These are phyloP conservation scores for Liparis tanakae DNA, from an alignment of 2,797 vertebrate genomes.

Conservation along the genomic window DNA sequence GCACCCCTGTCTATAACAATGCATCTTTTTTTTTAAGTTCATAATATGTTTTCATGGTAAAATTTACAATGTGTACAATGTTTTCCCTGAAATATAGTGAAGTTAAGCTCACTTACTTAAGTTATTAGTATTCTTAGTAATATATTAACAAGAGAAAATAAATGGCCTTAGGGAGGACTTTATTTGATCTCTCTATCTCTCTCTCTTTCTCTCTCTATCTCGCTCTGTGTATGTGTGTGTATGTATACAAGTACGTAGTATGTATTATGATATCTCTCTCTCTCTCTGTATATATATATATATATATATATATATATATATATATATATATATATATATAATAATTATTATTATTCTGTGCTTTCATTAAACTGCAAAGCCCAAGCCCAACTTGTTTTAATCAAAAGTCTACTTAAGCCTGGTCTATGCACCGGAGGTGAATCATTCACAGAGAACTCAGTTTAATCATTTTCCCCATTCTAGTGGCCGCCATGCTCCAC, in stretches of 20 bases:
- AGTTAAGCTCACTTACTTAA: too few relatives aligned
- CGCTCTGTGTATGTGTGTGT: too few relatives aligned
- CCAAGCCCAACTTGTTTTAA: neutral
- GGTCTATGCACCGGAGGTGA: neutral
- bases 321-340: too few relatives aligned
- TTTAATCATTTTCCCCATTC: neutral
- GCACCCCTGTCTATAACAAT: too few relatives aligned
- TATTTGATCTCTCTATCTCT: too few relatives aligned
- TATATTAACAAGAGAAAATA: neutral
- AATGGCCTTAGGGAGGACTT: too few relatives aligned
- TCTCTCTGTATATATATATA: too few relatives aligned
- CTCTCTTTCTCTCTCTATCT: too few relatives aligned
- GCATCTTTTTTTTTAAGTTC: neutral
- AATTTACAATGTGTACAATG: neutral
- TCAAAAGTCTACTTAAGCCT: neutral
- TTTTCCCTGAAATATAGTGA: neutral
- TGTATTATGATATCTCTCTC: too few relatives aligned
- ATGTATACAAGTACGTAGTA: too few relatives aligned
- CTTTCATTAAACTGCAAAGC: constrained; percentile 4
- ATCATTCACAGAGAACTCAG: constrained; percentile 1
- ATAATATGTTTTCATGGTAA: neutral
- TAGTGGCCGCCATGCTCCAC: constrained; percentile 23
- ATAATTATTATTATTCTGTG: too few relatives aligned
- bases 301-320: too few relatives aligned
- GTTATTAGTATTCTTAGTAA: neutral